phyloP scores from a whole-genome alignment of 2,888 invertebrate species.

The Vannuccia rotundouncinata region DNA sequence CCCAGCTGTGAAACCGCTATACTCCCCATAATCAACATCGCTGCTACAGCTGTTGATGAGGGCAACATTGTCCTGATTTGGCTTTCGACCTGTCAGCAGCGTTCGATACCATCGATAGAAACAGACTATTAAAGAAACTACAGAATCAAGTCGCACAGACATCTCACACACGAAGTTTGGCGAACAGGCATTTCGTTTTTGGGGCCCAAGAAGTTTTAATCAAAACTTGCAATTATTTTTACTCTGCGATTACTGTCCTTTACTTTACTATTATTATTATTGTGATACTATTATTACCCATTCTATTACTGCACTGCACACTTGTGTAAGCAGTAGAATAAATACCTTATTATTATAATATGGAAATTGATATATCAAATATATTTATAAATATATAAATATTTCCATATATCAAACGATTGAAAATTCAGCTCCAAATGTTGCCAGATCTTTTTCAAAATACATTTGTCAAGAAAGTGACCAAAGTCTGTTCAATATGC shows the following conservation, averaged over 20 bases:
- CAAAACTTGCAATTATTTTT: neutral
- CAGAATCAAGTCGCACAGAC: no score
- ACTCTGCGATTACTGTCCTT: neutral
- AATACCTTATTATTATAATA: neutral
- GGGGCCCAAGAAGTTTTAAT: neutral
- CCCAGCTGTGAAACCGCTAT: constrained; percentile 7
- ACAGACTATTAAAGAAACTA: neutral
- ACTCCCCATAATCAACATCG: neutral
- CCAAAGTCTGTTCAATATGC: no score
- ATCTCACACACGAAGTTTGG: no score
- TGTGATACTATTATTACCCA: neutral
- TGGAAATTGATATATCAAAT: no score
- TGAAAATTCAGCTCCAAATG: no score
- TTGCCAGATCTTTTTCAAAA: no score
- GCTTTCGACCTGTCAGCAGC: neutral
- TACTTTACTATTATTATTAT: neutral
- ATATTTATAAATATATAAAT: no score
- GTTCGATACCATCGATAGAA: neutral
- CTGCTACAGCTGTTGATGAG: constrained; percentile 20
- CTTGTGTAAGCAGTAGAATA: neutral
- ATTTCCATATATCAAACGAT: no score
- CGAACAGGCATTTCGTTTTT: no score
- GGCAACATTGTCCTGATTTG: neutral
- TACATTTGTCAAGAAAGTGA: no score
- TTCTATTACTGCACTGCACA: neutral